A percentile compares a stretch with the other conserved stretches of the same genome.
Evolutionary conservation across 2,113 vertebrate genomes (phyloP).

Genomic region (Poeciliopsis occidentalis): DNA sequence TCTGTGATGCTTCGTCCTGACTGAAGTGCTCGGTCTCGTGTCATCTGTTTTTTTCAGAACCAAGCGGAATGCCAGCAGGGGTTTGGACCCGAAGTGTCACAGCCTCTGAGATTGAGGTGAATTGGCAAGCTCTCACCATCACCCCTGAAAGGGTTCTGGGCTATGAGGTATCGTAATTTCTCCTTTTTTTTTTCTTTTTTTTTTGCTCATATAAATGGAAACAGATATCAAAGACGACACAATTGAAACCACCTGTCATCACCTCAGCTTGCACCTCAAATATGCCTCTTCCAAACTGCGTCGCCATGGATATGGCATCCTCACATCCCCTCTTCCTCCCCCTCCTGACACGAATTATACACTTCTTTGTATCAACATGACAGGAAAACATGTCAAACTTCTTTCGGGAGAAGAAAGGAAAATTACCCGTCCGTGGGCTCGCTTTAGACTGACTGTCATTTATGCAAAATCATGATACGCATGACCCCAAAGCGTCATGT

Average conservation of each 20-base stretch:
- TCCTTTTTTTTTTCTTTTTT: constrained; percentile 47
- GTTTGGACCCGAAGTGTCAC: constrained; percentile 89
- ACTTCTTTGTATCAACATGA: constrained; percentile 49
- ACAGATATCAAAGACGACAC: constrained; percentile 58
- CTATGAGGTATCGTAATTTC: constrained; percentile 86
- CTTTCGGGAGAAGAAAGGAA: constrained; percentile 61
- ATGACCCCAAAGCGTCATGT: neutral
- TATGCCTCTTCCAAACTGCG: constrained; percentile 51
- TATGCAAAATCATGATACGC: constrained; percentile 15
- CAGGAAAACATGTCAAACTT: constrained; percentile 51
- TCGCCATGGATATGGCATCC: constrained; percentile 66
- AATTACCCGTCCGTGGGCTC: constrained; percentile 42
- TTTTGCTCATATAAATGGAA: constrained; percentile 71
- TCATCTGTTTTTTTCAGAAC: constrained; percentile 83
- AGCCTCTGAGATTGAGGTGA: constrained; percentile 90
- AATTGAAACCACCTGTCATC: constrained; percentile 66
- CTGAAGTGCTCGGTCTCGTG: constrained; percentile 48
- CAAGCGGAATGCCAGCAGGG: constrained; percentile 83
- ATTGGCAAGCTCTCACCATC: constrained; percentile 87
- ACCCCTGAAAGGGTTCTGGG: constrained; percentile 90
- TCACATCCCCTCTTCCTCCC: constrained; percentile 30
- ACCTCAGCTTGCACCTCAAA: constrained; percentile 56
- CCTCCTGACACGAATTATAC: constrained; percentile 61
- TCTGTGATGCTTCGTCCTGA: constrained; percentile 26
- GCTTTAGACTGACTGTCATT: constrained; percentile 51